Evolutionary conservation across 2,797 vertebrate genomes (phyloP).

Genomic region (Parambassis ranga): DNA sequence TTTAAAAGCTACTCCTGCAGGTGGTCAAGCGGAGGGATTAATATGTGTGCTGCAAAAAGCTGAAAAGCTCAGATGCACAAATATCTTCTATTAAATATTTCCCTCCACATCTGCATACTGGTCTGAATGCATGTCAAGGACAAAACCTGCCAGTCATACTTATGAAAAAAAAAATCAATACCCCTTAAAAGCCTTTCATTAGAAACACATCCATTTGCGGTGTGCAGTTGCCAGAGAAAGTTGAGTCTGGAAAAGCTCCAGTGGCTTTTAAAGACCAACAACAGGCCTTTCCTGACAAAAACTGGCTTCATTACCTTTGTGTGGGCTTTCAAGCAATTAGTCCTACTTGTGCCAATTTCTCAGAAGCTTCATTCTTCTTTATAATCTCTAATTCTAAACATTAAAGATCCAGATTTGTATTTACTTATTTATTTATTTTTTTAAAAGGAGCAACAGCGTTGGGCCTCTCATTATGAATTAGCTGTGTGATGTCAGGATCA

Average conservation of each 20-base stretch:
- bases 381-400: not conserved
- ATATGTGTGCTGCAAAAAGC: not conserved
- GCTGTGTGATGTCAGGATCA: no score
- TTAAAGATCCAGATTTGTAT: conserved; percentile 15
- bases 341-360: not conserved
- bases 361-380: not conserved
- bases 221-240: conserved; percentile 59
- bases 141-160: conserved; percentile 32
- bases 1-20: conserved; percentile 13
- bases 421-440: no score
- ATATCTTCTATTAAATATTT: not conserved
- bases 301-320: conserved; percentile 44
- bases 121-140: conserved; percentile 55
- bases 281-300: conserved; percentile 36
- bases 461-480: not conserved
- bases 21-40: not conserved
- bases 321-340: conserved; percentile 48
- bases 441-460: not conserved
- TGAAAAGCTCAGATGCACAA: not conserved
- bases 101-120: conserved; percentile 35
- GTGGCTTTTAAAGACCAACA: conserved; percentile 58
- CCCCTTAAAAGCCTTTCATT: conserved; percentile 76
- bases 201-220: conserved; percentile 68
- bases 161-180: conserved; percentile 72
- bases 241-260: conserved; percentile 68